Evolutionary conservation across 2,113 vertebrate species (phyloP).

Genomic region (Pygoscelis antarcticus): DNA sequence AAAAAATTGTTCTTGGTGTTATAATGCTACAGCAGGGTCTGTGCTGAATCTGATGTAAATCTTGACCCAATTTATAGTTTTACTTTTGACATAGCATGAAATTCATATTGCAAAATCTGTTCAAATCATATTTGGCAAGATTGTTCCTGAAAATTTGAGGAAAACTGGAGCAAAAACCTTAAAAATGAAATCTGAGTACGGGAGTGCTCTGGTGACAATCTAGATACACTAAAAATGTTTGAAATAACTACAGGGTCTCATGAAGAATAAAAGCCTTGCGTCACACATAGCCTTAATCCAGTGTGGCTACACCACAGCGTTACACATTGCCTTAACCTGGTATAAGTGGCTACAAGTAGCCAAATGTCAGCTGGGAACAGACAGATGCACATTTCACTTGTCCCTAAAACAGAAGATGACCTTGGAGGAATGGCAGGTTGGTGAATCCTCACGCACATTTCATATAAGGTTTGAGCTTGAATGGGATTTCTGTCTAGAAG

Average conservation of each 20-base stretch:
- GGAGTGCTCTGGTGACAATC: neutral
- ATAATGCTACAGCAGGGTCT: neutral
- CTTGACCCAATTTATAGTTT: constrained; percentile 18
- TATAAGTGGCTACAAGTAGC: neutral
- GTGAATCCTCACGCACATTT: neutral
- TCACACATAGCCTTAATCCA: neutral
- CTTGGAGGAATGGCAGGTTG: neutral
- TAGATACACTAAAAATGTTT: neutral
- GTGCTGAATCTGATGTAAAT: constrained; percentile 25
- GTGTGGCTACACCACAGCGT: neutral
- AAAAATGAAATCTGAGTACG: neutral
- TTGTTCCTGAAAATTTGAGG: neutral
- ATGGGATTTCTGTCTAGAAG: neutral
- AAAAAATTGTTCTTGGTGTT: neutral
- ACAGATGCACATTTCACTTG: neutral
- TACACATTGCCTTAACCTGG: neutral
- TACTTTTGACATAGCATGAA: neutral
- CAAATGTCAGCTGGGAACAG: neutral
- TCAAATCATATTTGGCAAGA: constrained; percentile 25
- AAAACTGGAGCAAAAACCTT: neutral
- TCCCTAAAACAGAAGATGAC: neutral
- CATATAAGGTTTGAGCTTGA: neutral
- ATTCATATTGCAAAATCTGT: constrained; percentile 20
- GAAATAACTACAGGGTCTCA: neutral
- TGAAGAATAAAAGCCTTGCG: neutral